Conservation (phyloP, 2,888 invertebrate species). For the Agrotis segetum region DNA sequence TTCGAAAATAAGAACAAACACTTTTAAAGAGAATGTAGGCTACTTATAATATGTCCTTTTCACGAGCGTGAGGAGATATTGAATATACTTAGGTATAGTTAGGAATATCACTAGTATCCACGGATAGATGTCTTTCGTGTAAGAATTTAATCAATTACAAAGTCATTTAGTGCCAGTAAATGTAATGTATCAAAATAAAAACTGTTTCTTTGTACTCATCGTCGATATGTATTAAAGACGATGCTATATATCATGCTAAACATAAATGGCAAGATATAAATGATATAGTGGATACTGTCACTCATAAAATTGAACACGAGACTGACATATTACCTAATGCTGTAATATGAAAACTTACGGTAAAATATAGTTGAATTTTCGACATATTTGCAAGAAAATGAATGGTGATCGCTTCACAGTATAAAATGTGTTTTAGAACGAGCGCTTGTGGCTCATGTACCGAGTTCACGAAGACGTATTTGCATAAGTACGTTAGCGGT, state of each 20-base stretch:
- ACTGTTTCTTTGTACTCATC: conserved; percentile 3
- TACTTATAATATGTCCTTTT: neutral
- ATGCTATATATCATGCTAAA: conserved; percentile 18
- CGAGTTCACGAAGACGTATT: conserved; percentile 40
- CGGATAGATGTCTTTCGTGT: neutral
- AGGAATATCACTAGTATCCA: neutral
- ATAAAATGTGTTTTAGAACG: conserved; percentile 33
- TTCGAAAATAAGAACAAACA: conserved; percentile 9
- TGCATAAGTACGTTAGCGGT: conserved; percentile 49
- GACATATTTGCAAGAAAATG: conserved; percentile 27
- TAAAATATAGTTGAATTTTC: conserved; percentile 31
- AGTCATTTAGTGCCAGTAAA: neutral
- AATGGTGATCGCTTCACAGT: conserved; percentile 19
- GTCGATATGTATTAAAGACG: conserved; percentile 14
- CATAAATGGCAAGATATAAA: conserved; percentile 16
- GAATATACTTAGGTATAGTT: neutral
- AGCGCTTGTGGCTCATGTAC: conserved; percentile 24
- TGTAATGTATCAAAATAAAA: conserved; percentile 17
- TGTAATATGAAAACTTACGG: conserved; percentile 22
- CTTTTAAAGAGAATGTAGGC: neutral
- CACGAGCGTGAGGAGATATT: neutral
- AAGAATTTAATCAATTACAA: conserved; percentile 11
- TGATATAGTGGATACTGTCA: conserved; percentile 44
- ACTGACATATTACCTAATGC: conserved; percentile 33
- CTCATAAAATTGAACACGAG: conserved; percentile 31